Conservation (phyloP, 2,113 vertebrate species). For the Catharus fuscescens region DNA sequence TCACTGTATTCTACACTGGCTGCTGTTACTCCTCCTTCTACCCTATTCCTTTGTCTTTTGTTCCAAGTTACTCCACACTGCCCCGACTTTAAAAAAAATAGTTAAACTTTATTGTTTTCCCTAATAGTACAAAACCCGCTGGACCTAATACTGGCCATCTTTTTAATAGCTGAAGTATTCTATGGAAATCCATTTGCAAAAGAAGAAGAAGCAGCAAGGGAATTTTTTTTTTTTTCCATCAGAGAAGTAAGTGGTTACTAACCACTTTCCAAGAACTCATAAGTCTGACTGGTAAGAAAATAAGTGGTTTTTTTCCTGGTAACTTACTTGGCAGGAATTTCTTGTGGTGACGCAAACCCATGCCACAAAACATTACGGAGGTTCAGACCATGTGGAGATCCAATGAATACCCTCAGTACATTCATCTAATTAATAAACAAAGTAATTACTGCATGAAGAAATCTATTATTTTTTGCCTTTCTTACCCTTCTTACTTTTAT, state of each 20-base stretch:
- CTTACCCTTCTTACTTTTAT: background rate
- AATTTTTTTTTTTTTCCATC: background rate
- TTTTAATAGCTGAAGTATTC: background rate
- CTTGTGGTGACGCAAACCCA: conserved; percentile 77
- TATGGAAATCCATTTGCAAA: background rate
- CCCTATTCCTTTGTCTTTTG: background rate
- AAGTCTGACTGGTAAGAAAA: background rate
- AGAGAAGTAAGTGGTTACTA: background rate
- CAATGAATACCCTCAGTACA: conserved; percentile 75
- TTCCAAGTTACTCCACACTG: background rate
- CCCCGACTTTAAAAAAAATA: background rate
- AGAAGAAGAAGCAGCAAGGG: background rate
- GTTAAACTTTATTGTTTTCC: background rate
- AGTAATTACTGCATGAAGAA: background rate
- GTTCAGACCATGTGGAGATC: conserved; percentile 78
- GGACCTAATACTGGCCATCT: background rate
- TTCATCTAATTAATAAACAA: conserved; percentile 71
- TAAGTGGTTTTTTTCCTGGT: fast-evolving
- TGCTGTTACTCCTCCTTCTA: background rate
- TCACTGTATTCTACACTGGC: background rate
- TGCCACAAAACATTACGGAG: conserved; percentile 83
- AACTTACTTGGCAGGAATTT: conserved; percentile 78
- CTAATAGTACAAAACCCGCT: background rate
- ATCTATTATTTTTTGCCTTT: background rate
- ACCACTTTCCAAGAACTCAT: background rate